Evolutionary conservation across 2,888 invertebrate species (phyloP).

Genomic region (Morpho deidamia): DNA sequence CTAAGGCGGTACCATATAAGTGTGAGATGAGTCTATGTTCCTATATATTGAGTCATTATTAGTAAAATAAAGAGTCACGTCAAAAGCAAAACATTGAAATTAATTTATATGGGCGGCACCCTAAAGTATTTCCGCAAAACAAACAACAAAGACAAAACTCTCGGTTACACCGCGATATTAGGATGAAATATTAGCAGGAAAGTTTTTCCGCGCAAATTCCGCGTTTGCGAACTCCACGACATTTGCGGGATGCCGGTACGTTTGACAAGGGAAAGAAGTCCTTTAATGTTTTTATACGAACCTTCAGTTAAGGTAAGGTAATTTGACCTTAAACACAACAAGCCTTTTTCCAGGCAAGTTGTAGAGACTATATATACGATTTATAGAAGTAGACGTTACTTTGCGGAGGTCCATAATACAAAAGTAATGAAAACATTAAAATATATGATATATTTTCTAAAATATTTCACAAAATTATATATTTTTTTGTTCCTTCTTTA

Average conservation of each 20-base stretch:
- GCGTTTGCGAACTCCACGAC: conserved; percentile 49
- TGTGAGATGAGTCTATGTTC: no score
- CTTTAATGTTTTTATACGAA: conserved; percentile 37
- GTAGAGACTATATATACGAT: no score
- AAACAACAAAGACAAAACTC: conserved; percentile 56
- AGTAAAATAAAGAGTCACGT: not conserved
- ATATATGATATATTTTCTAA: no score
- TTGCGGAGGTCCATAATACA: no score
- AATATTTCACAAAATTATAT: no score
- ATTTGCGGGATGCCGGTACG: conserved; percentile 62
- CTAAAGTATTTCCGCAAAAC: conserved; percentile 50
- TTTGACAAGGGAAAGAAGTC: conserved; percentile 52
- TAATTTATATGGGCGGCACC: conserved; percentile 17
- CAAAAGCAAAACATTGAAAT: conserved; percentile 9
- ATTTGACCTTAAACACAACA: conserved; percentile 8
- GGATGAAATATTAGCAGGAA: conserved; percentile 62
- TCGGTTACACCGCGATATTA: conserved; percentile 44
- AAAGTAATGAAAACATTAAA: no score
- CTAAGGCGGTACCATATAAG: no score
- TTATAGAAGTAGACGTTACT: no score
- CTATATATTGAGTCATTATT: no score
- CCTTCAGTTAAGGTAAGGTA: conserved; percentile 21
- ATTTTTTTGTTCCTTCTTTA: no score
- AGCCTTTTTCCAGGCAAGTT: no score
- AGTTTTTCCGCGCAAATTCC: conserved; percentile 49